phyloP scores from a whole-genome alignment of 2,888 invertebrate genomes.

The Drosophila neonasuta region DNA sequence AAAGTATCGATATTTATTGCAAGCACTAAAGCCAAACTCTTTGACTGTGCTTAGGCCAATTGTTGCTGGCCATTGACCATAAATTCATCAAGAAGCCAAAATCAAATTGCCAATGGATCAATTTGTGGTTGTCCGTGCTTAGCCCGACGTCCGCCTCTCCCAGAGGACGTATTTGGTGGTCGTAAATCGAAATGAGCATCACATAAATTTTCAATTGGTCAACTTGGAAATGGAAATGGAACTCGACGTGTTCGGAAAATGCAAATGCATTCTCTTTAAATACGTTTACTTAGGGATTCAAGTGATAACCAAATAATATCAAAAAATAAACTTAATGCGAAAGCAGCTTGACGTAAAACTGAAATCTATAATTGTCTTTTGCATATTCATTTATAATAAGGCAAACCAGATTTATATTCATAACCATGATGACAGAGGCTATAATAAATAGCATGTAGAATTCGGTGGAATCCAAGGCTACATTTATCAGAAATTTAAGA shows the following conservation, averaged over 20 bases:
- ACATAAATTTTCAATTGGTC: conserved; percentile 76
- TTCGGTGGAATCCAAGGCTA: not conserved
- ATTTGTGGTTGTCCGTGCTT: conserved; percentile 68
- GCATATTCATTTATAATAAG: not conserved
- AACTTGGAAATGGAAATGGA: conserved; percentile 28
- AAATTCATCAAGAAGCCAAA: conserved; percentile 71
- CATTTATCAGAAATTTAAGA: not conserved
- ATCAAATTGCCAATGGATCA: conserved; percentile 73
- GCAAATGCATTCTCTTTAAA: conserved; percentile 19
- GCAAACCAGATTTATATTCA: not conserved
- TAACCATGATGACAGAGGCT: not conserved
- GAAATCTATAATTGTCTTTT: not conserved
- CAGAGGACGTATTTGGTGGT: conserved; percentile 66
- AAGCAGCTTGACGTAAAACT: not conserved
- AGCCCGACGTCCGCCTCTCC: conserved; percentile 52
- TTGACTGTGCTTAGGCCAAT: conserved; percentile 31
- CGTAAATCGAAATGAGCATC: conserved; percentile 74
- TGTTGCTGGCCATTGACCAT: conserved; percentile 47
- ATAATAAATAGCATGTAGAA: not conserved
- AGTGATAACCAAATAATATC: not conserved
- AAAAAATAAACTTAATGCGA: not conserved
- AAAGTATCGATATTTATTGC: conserved; percentile 23
- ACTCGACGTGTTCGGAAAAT: conserved; percentile 5
- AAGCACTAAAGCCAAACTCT: conserved; percentile 18
- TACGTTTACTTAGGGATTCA: not conserved